These are phyloP conservation scores for Venustaconcha ellipsiformis DNA, from an alignment of 1,140 invertebrate genomes.

Conservation along the genomic window DNA sequence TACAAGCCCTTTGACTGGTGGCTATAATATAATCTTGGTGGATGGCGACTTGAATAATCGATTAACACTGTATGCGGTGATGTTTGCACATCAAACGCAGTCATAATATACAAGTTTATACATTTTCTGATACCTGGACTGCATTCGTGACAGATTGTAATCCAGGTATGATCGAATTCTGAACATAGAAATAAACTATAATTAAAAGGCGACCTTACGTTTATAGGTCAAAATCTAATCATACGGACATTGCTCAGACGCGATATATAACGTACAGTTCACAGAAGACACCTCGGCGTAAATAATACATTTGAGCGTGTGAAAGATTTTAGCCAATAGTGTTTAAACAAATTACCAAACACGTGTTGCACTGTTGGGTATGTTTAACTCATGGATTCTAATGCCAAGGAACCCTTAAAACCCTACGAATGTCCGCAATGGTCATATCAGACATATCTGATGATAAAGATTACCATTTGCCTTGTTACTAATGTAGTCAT, in stretches of 20 bases:
- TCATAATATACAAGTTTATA: no score
- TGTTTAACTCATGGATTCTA: conserved; percentile 33
- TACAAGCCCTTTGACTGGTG: no score
- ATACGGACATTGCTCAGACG: conserved; percentile 18
- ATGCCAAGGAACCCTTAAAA: neutral
- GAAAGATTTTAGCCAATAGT: conserved; percentile 44
- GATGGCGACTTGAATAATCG: no score
- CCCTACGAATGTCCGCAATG: neutral
- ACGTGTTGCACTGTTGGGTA: conserved; percentile 27
- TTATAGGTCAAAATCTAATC: conserved; percentile 12
- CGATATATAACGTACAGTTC: conserved; percentile 34
- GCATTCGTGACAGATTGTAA: no score
- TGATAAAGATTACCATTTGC: neutral
- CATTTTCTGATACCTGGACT: no score
- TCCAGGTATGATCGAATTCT: neutral
- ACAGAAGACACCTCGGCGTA: conserved; percentile 36
- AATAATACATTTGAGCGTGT: conserved; percentile 32
- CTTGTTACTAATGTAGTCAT: neutral
- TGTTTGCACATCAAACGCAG: no score
- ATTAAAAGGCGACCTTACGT: conserved; percentile 2
- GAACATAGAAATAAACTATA: conserved; percentile 10
- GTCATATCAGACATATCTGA: neutral
- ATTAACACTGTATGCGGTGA: no score
- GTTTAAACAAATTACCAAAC: conserved; percentile 40
- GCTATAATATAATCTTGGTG: no score